phyloP scores from a whole-genome alignment of 1,140 invertebrate genomes.

The Trichonephila clavipes region DNA sequence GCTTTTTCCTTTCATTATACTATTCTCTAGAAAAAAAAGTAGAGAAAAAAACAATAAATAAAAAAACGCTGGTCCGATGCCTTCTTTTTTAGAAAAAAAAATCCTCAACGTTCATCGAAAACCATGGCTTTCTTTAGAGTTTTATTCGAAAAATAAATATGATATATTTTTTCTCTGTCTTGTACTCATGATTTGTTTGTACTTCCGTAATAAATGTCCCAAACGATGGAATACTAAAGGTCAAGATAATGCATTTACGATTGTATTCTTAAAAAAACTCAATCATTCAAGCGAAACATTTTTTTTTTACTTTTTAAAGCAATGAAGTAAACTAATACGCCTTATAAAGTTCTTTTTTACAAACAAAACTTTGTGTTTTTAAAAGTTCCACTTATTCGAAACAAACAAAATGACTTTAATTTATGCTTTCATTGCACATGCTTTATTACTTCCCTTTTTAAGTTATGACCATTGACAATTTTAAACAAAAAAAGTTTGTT shows the following conservation, averaged over 20 bases:
- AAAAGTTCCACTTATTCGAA: not conserved
- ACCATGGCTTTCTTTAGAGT: not conserved
- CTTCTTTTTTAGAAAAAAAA: not conserved
- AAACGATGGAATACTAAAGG: not conserved
- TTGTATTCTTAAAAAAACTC: not conserved
- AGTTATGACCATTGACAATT: not conserved
- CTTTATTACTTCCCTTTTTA: not conserved
- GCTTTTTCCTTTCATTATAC: slow-evolving; percentile 9
- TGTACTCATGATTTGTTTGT: slow-evolving; percentile 32
- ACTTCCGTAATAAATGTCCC: slow-evolving; percentile 24
- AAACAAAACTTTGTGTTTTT: not conserved
- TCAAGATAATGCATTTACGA: slow-evolving; percentile 12
- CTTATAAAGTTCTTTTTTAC: not conserved
- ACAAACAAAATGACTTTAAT: not conserved
- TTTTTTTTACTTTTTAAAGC: not conserved
- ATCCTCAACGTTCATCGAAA: not conserved
- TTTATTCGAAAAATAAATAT: slow-evolving; percentile 32
- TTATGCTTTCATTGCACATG: not conserved
- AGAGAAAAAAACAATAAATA: not conserved
- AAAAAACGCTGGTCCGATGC: not conserved
- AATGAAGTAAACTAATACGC: not conserved
- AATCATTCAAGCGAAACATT: slow-evolving; percentile 23
- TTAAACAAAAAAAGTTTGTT: not conserved
- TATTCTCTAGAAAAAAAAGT: not conserved
- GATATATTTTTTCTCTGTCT: not conserved